phyloP scores from a whole-genome alignment of 2,888 invertebrate species.

The Caenorhabditis drosophilae region DNA sequence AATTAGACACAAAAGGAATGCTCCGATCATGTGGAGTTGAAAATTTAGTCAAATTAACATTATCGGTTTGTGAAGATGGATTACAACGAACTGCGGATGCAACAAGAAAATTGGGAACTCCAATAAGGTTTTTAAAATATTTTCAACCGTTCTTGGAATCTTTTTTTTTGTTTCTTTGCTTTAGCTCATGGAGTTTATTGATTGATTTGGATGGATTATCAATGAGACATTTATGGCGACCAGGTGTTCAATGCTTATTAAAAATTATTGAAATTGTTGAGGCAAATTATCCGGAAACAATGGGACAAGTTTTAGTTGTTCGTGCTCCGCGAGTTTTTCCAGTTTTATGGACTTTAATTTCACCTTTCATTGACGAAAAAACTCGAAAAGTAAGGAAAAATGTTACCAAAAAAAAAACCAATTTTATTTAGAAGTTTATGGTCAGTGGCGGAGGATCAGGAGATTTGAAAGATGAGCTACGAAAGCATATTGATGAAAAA shows the following conservation, averaged over 20 bases:
- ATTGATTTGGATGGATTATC: constrained; percentile 91
- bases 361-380: constrained; percentile 92
- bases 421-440: constrained; percentile 69
- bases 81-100: constrained; percentile 85
- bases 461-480: constrained; percentile 77
- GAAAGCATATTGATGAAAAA: constrained; percentile 84
- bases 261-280: constrained; percentile 81
- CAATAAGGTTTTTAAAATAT: constrained; percentile 77
- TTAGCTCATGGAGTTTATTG: constrained; percentile 84
- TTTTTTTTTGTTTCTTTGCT: no score
- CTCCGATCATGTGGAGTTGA: constrained; percentile 89
- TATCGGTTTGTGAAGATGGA: constrained; percentile 82
- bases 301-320: constrained; percentile 81
- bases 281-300: constrained; percentile 47
- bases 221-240: constrained; percentile 93
- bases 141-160: no score
- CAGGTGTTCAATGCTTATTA: constrained; percentile 79
- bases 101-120: constrained; percentile 80
- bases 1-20: constrained; percentile 94
- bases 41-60: constrained; percentile 82
- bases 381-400: constrained; percentile 75
- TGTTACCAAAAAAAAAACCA: not conserved
- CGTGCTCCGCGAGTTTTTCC: constrained; percentile 91
- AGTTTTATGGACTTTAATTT: constrained; percentile 91
- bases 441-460: constrained; percentile 77